Conservation (phyloP, 2,797 vertebrate genomes). For the Muscicapa comitata region DNA sequence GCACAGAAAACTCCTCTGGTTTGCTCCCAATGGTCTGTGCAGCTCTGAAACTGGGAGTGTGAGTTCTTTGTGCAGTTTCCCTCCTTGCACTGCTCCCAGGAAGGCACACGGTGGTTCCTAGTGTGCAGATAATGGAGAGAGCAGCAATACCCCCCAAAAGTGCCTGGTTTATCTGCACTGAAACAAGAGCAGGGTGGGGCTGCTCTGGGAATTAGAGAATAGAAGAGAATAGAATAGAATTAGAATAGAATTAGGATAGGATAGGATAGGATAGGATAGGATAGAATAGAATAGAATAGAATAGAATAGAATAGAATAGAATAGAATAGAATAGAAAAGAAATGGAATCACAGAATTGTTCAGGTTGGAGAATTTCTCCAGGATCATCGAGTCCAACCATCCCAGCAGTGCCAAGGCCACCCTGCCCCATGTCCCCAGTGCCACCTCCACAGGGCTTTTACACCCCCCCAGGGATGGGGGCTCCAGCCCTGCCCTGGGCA, state of each 20-base stretch:
- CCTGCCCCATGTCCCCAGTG: too few species aligned
- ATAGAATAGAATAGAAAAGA: too few species aligned
- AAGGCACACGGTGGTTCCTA: not conserved
- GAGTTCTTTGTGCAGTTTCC: not conserved
- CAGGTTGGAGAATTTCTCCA: not conserved
- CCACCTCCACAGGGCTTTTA: too few species aligned
- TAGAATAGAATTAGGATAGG: too few species aligned
- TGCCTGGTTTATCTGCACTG: not conserved
- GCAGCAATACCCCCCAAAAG: not conserved
- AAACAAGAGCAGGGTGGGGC: not conserved
- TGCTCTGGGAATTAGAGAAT: not conserved
- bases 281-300: too few species aligned
- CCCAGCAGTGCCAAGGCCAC: not conserved
- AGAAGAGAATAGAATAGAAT: too few species aligned
- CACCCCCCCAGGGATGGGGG: not conserved
- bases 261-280: too few species aligned
- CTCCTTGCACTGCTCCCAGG: not conserved
- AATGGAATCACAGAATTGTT: not conserved
- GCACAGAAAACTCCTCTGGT: not conserved
- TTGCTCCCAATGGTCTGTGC: not conserved
- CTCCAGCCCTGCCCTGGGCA: too few species aligned
- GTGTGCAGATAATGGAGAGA: not conserved
- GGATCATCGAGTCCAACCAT: accelerated
- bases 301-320: too few species aligned
- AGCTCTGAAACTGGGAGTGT: too few species aligned